Evolutionary conservation across 2,113 vertebrate genomes (phyloP).

Genomic region (Phyllostomus hastatus): DNA sequence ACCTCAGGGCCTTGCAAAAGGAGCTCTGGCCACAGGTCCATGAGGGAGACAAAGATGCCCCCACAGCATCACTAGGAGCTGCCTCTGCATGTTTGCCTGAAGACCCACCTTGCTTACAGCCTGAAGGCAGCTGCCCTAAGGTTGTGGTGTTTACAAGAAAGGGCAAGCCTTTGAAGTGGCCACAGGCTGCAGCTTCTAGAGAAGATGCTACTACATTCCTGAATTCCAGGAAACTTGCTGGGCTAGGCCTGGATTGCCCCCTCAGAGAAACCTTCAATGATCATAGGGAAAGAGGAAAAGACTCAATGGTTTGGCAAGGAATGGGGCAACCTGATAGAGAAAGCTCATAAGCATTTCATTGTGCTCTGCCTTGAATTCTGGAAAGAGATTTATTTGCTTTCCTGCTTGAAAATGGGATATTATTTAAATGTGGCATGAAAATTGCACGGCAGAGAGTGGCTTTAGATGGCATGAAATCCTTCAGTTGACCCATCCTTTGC

Average conservation of each 20-base stretch:
- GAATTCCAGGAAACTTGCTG: not conserved
- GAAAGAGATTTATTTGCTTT: slow-evolving; percentile 40
- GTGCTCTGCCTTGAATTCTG: not conserved
- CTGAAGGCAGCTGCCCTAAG: not conserved
- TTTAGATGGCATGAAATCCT: not conserved
- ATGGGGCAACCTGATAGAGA: not conserved
- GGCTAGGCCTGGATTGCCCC: not conserved
- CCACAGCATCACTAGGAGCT: not conserved
- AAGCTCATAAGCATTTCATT: not conserved
- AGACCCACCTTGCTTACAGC: not conserved
- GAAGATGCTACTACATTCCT: not conserved
- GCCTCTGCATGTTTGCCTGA: not conserved
- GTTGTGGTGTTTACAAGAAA: not conserved
- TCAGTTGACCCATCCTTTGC: not conserved
- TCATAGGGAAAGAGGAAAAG: not conserved
- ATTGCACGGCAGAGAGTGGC: not conserved
- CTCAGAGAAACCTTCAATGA: not conserved
- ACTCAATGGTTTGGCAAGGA: not conserved
- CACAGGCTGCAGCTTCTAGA: not conserved
- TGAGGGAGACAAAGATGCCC: not conserved
- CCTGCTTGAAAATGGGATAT: not conserved
- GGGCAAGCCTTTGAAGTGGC: not conserved
- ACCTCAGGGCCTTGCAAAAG: not conserved
- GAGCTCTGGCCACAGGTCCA: not conserved
- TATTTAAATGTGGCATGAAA: slow-evolving; percentile 32